phyloP scores from a whole-genome alignment of 2,113 vertebrate species.

The Nasalis larvatus region DNA sequence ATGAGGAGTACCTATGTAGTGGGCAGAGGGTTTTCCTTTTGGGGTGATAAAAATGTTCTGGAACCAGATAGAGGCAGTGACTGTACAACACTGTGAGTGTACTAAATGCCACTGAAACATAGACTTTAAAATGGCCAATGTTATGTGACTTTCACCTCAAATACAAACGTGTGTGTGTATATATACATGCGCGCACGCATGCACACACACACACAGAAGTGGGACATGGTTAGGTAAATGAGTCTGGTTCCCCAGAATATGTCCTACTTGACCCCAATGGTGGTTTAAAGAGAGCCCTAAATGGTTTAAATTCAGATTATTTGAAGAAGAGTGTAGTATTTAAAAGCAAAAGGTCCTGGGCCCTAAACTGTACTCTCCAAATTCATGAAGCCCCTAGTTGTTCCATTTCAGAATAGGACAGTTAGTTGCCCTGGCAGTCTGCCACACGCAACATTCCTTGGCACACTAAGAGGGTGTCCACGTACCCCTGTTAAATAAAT shows the following conservation, averaged over 20 bases:
- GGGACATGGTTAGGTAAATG: not conserved
- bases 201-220: not conserved
- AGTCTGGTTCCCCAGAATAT: not conserved
- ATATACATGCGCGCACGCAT: rapidly evolving
- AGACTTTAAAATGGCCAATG: not conserved
- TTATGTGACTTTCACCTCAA: not conserved
- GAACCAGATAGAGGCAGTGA: not conserved
- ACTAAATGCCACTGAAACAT: not conserved
- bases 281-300: not conserved
- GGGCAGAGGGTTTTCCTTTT: not conserved
- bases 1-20: not conserved
- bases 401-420: not conserved
- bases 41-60: not conserved
- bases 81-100: not conserved
- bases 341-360: not conserved
- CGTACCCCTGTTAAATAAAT: rapidly evolving
- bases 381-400: not conserved
- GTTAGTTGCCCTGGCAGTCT: not conserved
- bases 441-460: not conserved
- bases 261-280: not conserved
- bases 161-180: not conserved
- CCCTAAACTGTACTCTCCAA: not conserved
- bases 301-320: not conserved
- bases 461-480: not conserved
- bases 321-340: not conserved